Evolutionary conservation across 2,113 vertebrate species (phyloP).

Genomic region (Pseudopipra pipra): DNA sequence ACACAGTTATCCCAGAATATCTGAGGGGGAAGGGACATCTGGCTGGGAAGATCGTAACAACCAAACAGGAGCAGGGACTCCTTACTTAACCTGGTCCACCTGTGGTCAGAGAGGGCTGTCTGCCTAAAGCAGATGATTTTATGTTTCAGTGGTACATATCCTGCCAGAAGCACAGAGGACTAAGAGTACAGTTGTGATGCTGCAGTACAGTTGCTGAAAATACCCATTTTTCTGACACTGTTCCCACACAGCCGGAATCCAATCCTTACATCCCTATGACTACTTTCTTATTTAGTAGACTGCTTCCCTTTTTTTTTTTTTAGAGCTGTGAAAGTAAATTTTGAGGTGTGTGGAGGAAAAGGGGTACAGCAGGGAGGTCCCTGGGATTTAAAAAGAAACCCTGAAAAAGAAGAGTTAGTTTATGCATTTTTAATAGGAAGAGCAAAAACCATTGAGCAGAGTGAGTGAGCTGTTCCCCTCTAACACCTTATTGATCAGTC

Average conservation of each 20-base stretch:
- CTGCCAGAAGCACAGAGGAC: not conserved
- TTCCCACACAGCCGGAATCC: not conserved
- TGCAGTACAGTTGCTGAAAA: not conserved
- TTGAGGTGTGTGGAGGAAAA: not conserved
- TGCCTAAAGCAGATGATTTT: not conserved
- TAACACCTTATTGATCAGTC: not conserved
- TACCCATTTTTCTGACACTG: not conserved
- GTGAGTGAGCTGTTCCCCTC: not conserved
- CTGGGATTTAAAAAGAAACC: not conserved
- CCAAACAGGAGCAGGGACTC: not conserved
- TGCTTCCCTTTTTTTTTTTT: not conserved
- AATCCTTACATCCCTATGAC: not conserved
- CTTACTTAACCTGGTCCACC: slow-evolving; percentile 2
- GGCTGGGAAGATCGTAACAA: not conserved
- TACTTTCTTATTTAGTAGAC: not conserved
- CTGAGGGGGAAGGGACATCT: not conserved
- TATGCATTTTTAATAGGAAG: slow-evolving; percentile 9
- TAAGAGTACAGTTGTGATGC: not conserved
- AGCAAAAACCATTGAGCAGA: not conserved
- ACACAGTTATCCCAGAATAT: not conserved
- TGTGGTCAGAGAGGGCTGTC: not conserved
- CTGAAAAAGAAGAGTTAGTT: not conserved
- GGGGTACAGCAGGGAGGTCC: not conserved
- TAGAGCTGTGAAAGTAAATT: not conserved
- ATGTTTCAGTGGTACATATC: not conserved